These are phyloP conservation scores for Myiotriccus ornatus DNA, from an alignment of 2,797 vertebrate species.

Conservation along the genomic window DNA sequence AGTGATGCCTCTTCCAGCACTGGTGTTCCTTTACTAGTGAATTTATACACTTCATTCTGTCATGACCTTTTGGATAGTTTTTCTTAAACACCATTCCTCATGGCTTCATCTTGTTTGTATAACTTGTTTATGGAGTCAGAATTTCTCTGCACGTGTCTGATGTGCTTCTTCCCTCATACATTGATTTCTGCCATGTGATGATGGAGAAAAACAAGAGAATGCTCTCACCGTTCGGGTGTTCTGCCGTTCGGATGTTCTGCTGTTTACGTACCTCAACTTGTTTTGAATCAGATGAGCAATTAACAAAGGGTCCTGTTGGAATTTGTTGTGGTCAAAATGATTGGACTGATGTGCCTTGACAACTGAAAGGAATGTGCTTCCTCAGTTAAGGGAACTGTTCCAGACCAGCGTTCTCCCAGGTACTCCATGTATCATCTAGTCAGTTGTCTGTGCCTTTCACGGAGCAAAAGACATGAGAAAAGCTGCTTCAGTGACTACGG, in stretches of 20 bases:
- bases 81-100: not conserved
- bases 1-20: not conserved
- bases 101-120: not conserved
- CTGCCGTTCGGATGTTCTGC: fast-evolving
- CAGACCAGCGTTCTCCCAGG: not conserved
- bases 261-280: not conserved
- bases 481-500: not conserved
- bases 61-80: not conserved
- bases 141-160: not conserved
- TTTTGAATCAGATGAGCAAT: not conserved
- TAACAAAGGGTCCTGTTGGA: not conserved
- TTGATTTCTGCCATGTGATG: not conserved
- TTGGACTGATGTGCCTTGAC: not conserved
- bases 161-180: not conserved
- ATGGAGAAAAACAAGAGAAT: not conserved
- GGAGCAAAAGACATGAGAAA: not conserved
- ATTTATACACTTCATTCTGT: not conserved
- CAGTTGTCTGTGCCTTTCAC: not conserved
- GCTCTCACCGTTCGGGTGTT: fast-evolving
- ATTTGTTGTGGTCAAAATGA: not conserved
- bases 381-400: not conserved
- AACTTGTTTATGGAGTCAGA: not conserved
- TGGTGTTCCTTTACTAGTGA: not conserved
- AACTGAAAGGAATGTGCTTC: not conserved
- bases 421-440: fast-evolving